These are phyloP conservation scores for Odocoileus hemionus DNA, from an alignment of 2,113 vertebrate species.

Conservation along the genomic window DNA sequence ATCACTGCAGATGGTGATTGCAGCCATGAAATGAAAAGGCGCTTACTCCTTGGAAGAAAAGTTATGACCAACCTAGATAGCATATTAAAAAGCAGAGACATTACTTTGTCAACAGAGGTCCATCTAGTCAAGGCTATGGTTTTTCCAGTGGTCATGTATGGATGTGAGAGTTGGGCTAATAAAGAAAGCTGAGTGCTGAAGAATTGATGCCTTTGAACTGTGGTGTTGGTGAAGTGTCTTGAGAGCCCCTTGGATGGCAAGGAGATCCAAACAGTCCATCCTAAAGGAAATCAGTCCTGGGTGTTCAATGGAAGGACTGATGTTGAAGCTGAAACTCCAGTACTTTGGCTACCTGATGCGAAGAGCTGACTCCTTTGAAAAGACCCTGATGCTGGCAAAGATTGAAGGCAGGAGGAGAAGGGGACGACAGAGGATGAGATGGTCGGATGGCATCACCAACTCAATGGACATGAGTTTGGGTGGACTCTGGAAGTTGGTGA, in stretches of 20 bases:
- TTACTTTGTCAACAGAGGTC: not conserved
- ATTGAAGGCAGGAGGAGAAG: not conserved
- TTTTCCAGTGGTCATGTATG: not conserved
- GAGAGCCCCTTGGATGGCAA: not conserved
- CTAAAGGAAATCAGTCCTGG: not conserved
- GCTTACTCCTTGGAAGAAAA: not conserved
- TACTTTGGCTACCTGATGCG: accelerated
- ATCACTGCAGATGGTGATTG: not conserved
- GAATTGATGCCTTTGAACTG: not conserved
- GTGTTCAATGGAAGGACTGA: not conserved
- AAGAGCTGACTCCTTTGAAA: not conserved
- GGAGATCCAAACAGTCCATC: not conserved
- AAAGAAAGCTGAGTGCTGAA: accelerated
- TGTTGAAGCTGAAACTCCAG: not conserved
- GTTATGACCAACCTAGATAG: not conserved
- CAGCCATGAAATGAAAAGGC: not conserved
- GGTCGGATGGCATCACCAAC: not conserved
- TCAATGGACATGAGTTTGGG: not conserved
- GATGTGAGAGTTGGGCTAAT: not conserved
- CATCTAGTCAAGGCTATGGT: not conserved
- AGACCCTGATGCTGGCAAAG: not conserved
- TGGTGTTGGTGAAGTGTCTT: not conserved
- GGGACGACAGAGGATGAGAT: not conserved
- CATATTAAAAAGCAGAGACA: not conserved
- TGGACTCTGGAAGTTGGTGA: not conserved